These are phyloP conservation scores for Cheumatopsyche charites DNA, from an alignment of 1,140 invertebrate species.

Conservation along the genomic window DNA sequence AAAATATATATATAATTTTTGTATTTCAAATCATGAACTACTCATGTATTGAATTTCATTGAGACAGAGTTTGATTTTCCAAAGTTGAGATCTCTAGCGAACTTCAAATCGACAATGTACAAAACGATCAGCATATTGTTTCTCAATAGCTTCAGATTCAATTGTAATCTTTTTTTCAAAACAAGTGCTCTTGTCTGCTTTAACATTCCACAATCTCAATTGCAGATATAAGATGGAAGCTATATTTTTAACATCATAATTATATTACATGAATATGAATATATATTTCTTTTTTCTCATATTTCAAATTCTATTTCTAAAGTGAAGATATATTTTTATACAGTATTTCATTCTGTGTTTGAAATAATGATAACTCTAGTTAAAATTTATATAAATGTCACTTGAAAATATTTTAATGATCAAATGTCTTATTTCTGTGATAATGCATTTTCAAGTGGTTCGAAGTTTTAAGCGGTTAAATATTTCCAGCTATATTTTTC, in stretches of 20 bases:
- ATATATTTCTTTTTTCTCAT: constrained; percentile 1
- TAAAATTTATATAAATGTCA: constrained; percentile 26
- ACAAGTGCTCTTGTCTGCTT: constrained; percentile 10
- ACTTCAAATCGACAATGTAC: background rate
- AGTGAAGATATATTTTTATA: constrained; percentile 35
- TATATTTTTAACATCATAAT: background rate
- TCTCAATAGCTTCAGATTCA: background rate
- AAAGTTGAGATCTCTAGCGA: constrained; percentile 30
- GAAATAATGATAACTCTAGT: constrained; percentile 1
- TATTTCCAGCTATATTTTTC: constrained; percentile 65
- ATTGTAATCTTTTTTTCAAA: background rate
- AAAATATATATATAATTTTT: background rate
- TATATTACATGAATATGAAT: background rate
- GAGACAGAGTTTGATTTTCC: constrained; percentile 24
- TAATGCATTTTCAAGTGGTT: constrained; percentile 43
- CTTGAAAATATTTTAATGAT: constrained; percentile 44
- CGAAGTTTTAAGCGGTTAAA: constrained; percentile 51
- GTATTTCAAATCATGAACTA: constrained; percentile 1
- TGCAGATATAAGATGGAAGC: constrained; percentile 13
- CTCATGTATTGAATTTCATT: constrained; percentile 30
- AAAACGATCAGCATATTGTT: background rate
- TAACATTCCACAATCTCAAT: constrained; percentile 30
- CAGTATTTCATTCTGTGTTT: constrained; percentile 29
- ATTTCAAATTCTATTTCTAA: constrained; percentile 30
- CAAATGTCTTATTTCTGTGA: constrained; percentile 48